Evolutionary conservation across 2,113 vertebrate genomes (phyloP).

Genomic region (Mus musculus): GRCm39 chr12:84744501-84745000

Average conservation of each 20-base stretch:
- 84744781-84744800: neutral
- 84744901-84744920: constrained; percentile 24
- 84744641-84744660: neutral
- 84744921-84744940: constrained; percentile 12
- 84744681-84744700: neutral
- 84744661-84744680: neutral
- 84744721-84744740: neutral
- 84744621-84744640: constrained; percentile 34
- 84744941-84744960: neutral
- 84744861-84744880: neutral
- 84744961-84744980: neutral
- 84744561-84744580: too few relatives aligned
- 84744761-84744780: constrained; percentile 25
- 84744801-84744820: neutral
- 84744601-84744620: constrained; percentile 61
- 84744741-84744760: neutral
- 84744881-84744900: neutral
- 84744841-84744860: constrained; percentile 38
- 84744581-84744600: neutral
- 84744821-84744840: constrained; percentile 38
- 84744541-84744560: constrained; percentile 55
- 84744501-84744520: constrained; percentile 79
- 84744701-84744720: constrained; percentile 24
- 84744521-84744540: constrained; percentile 70
- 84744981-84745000: neutral